phyloP scores from a whole-genome alignment of 2,888 invertebrate species.

The Eupithecia abbreviata region DNA sequence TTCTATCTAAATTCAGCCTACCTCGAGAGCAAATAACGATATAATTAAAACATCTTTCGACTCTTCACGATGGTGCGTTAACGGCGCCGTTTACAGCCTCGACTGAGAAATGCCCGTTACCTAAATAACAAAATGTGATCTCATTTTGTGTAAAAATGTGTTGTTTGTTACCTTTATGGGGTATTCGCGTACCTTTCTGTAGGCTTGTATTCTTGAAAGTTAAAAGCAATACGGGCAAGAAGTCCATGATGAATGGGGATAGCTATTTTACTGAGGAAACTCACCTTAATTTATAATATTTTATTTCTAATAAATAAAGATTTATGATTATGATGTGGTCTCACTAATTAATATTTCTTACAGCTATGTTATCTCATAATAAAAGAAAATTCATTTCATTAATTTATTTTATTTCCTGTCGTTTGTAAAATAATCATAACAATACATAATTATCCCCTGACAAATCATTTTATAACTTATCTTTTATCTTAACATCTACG shows the following conservation, averaged over 20 bases:
- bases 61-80: slow-evolving; percentile 42
- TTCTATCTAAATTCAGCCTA: slow-evolving; percentile 21
- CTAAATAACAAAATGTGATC: slow-evolving; percentile 34
- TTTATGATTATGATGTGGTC: too few species aligned
- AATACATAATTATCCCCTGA: slow-evolving; percentile 65
- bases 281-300: too few species aligned
- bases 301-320: too few species aligned
- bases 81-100: slow-evolving; percentile 30
- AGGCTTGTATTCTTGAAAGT: neutral
- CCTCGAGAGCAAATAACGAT: slow-evolving; percentile 58
- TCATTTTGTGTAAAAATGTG: slow-evolving; percentile 18
- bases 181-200: neutral
- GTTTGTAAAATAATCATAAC: slow-evolving; percentile 65
- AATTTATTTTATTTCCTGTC: slow-evolving; percentile 67
- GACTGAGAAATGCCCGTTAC: slow-evolving; percentile 26
- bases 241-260: too few species aligned
- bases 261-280: too few species aligned
- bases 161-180: neutral
- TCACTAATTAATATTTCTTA: neutral
- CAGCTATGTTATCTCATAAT: neutral
- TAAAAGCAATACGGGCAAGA: neutral
- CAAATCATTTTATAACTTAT: slow-evolving; percentile 62
- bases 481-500: slow-evolving; percentile 55
- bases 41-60: slow-evolving; percentile 64
- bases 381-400: slow-evolving; percentile 22